These are phyloP conservation scores for Paelopatides confundens DNA, from an alignment of 53 echinoderm and acorn worm genomes.

Conservation along the genomic window DNA sequence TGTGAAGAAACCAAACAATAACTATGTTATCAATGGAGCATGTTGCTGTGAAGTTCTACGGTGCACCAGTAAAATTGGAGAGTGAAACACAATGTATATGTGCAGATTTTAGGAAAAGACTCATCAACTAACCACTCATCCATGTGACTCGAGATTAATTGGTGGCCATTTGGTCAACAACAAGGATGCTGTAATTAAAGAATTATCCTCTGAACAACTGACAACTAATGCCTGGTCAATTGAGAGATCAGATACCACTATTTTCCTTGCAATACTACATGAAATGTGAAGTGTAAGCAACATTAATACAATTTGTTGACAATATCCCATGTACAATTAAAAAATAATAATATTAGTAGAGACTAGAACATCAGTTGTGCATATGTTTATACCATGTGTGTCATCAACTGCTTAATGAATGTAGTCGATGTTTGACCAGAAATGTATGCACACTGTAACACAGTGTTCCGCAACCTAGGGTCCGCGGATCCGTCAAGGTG, in stretches of 20 bases:
- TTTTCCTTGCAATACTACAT: background rate
- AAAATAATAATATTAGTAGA: no score
- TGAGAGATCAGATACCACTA: constrained; percentile 1
- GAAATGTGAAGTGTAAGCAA: background rate
- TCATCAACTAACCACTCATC: constrained; percentile 61
- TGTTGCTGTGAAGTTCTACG: constrained; percentile 72
- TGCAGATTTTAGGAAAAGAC: constrained; percentile 71
- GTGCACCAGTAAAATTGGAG: constrained; percentile 61
- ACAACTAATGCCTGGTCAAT: constrained; percentile 60
- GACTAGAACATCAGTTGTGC: no score
- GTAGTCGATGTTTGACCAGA: no score
- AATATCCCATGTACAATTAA: no score
- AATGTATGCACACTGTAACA: no score
- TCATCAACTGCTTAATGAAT: no score
- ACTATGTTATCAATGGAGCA: constrained; percentile 65
- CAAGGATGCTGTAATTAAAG: constrained; percentile 57
- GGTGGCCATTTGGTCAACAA: constrained; percentile 72
- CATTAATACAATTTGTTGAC: no score
- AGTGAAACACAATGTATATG: constrained; percentile 60
- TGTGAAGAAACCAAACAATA: constrained; percentile 64
- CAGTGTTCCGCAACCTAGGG: no score
- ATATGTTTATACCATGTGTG: no score
- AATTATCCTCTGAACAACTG: constrained; percentile 51
- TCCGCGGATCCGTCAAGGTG: no score
- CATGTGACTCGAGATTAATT: constrained; percentile 76